These are phyloP conservation scores for Heterocephalus glaber DNA, from an alignment of 2,113 vertebrate genomes.

Conservation along the genomic window DNA sequence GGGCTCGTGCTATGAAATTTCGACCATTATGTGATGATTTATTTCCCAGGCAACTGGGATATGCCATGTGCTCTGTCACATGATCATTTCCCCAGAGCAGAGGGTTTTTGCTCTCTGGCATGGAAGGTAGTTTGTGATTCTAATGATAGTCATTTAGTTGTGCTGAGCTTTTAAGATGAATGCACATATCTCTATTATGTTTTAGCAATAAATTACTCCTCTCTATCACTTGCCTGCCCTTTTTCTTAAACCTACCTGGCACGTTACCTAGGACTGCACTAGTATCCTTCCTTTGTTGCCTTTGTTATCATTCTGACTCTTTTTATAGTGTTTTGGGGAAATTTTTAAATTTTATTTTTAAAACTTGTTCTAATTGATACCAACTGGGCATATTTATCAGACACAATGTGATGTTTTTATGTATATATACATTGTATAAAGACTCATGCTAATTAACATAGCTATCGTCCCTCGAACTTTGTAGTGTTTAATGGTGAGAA, in stretches of 20 bases:
- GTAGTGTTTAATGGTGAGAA: background rate
- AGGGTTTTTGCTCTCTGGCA: background rate
- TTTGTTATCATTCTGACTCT: background rate
- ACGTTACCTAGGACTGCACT: background rate
- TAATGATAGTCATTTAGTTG: background rate
- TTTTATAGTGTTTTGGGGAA: background rate
- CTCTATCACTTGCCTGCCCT: background rate
- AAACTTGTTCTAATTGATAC: background rate
- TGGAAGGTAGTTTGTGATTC: background rate
- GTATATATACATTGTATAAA: background rate
- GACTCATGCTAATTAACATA: background rate
- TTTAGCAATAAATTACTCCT: constrained; percentile 15
- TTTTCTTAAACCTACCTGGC: constrained; percentile 40
- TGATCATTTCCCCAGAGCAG: background rate
- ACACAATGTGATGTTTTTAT: background rate
- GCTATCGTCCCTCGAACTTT: background rate
- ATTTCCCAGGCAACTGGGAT: constrained; percentile 40
- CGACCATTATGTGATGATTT: constrained; percentile 13
- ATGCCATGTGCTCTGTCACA: background rate
- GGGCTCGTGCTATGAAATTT: background rate
- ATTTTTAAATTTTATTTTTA: background rate
- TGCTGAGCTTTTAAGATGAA: background rate
- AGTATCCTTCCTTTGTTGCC: constrained; percentile 2
- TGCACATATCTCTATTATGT: background rate
- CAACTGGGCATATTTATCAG: background rate